Percentiles rank a stretch among this genome's conserved stretches.
Evolutionary conservation across 2,797 vertebrate genomes (phyloP).

Genomic region (Gouania willdenowi): DNA sequence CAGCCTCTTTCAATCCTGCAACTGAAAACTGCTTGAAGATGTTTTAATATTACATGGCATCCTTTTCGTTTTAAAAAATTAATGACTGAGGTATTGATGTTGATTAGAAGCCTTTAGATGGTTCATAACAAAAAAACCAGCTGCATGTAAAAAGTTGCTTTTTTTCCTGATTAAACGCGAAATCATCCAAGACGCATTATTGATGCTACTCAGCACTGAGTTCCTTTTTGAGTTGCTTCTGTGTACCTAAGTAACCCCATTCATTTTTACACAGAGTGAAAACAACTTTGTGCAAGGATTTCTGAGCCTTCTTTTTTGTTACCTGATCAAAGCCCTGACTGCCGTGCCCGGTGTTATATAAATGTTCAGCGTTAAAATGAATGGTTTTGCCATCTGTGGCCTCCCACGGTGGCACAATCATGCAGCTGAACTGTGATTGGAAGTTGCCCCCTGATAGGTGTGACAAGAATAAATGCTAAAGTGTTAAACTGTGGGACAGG

Average conservation of each 20-base stretch:
- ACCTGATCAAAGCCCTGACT: neutral
- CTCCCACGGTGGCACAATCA: conserved; percentile 1
- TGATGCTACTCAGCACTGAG: conserved; percentile 19
- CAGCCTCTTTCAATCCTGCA: conserved; percentile 34
- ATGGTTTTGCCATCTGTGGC: neutral
- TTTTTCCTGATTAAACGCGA: conserved; percentile 30
- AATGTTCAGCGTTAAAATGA: conserved; percentile 1
- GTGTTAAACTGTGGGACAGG: conserved; percentile 1
- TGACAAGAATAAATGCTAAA: neutral
- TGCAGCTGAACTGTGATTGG: neutral
- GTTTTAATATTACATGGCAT: conserved; percentile 77
- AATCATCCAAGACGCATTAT: conserved; percentile 14
- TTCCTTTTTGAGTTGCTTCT: conserved; percentile 13
- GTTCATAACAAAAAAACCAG: conserved; percentile 43
- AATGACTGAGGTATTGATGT: conserved; percentile 63
- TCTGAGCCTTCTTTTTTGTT: neutral
- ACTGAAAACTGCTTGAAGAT: conserved; percentile 62
- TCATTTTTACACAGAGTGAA: conserved; percentile 25
- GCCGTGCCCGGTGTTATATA: neutral
- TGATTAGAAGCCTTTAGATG: conserved; percentile 69
- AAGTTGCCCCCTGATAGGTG: neutral
- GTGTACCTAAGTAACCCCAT: conserved; percentile 7
- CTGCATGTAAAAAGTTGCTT: conserved; percentile 42
- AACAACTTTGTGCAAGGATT: conserved; percentile 23
- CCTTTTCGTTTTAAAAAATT: conserved; percentile 77